Percentiles rank a stretch among this genome's conserved stretches.
Conservation (phyloP, 2,113 vertebrate species). For the Spilogale gracilis region DNA sequence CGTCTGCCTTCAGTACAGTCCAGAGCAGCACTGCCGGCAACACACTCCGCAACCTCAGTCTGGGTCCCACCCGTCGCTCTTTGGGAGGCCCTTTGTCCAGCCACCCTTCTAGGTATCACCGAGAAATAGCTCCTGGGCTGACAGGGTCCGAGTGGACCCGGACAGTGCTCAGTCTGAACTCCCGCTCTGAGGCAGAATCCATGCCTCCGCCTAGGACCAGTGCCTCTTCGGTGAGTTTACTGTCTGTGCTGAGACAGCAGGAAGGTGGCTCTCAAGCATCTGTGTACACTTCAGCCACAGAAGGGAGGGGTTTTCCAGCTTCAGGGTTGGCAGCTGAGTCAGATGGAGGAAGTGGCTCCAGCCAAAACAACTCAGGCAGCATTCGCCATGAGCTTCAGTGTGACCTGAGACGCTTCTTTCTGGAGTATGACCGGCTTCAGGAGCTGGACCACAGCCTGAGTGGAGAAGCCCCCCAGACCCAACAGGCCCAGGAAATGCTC, state of each 20-base stretch:
- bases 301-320: slow-evolving; percentile 94
- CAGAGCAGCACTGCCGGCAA: slow-evolving; percentile 94
- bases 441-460: slow-evolving; percentile 94
- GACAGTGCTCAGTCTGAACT: slow-evolving; percentile 92
- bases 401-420: slow-evolving; percentile 98
- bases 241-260: slow-evolving; percentile 96
- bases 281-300: slow-evolving; percentile 97
- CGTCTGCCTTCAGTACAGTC: slow-evolving; percentile 98
- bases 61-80: slow-evolving; percentile 90
- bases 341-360: slow-evolving; percentile 86
- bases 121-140: slow-evolving; percentile 89
- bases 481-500: slow-evolving; percentile 95
- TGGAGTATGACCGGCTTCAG: slow-evolving; percentile 98
- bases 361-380: slow-evolving; percentile 93
- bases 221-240: slow-evolving; percentile 95
- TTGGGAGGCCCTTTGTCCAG: slow-evolving; percentile 89
- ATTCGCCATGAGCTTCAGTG: slow-evolving; percentile 98
- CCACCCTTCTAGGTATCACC: slow-evolving; percentile 89
- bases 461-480: slow-evolving; percentile 88
- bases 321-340: slow-evolving; percentile 87
- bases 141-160: slow-evolving; percentile 94
- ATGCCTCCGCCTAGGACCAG: slow-evolving; percentile 97
- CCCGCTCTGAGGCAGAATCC: slow-evolving; percentile 88
- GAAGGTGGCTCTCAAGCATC: slow-evolving; percentile 95
- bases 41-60: slow-evolving; percentile 92